A percentile compares a stretch with the other conserved stretches of the same genome.
Evolutionary conservation across 2,888 invertebrate genomes (phyloP).

Genomic region (Palloptera scutellata): DNA sequence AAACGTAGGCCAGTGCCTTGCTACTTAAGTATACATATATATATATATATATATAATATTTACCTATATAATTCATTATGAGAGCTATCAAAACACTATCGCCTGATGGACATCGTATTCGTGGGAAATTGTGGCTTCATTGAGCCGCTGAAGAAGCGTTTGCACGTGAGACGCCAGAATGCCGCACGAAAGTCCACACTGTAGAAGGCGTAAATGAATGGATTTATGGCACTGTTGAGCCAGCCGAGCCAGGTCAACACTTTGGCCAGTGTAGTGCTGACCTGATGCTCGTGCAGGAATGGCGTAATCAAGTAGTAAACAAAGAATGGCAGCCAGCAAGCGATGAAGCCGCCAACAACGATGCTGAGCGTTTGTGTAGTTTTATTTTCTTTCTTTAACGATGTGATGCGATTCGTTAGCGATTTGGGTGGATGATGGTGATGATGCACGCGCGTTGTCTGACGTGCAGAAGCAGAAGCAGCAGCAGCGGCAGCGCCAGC

Average conservation of each 20-base stretch:
- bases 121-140: slow-evolving; percentile 58
- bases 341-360: slow-evolving; percentile 87
- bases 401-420: slow-evolving; percentile 69
- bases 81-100: slow-evolving; percentile 46
- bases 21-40: too few relatives aligned
- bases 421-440: slow-evolving; percentile 56
- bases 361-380: slow-evolving; percentile 87
- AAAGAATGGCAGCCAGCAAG: slow-evolving; percentile 90
- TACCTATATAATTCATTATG: not conserved
- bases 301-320: slow-evolving; percentile 82
- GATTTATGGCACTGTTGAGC: slow-evolving; percentile 90
- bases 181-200: slow-evolving; percentile 87
- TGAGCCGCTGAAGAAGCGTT: slow-evolving; percentile 56
- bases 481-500: slow-evolving; percentile 20
- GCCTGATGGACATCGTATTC: slow-evolving; percentile 61
- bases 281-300: slow-evolving; percentile 73
- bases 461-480: slow-evolving; percentile 23
- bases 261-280: slow-evolving; percentile 73
- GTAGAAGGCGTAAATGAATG: slow-evolving; percentile 90
- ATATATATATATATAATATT: slow-evolving; percentile 5
- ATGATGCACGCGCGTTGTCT: slow-evolving; percentile 38
- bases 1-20: too few relatives aligned
- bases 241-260: slow-evolving; percentile 88
- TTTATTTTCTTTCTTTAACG: slow-evolving; percentile 81
- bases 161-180: slow-evolving; percentile 80